phyloP scores from a whole-genome alignment of 2,888 invertebrate species.

The Tachina grossa region DNA sequence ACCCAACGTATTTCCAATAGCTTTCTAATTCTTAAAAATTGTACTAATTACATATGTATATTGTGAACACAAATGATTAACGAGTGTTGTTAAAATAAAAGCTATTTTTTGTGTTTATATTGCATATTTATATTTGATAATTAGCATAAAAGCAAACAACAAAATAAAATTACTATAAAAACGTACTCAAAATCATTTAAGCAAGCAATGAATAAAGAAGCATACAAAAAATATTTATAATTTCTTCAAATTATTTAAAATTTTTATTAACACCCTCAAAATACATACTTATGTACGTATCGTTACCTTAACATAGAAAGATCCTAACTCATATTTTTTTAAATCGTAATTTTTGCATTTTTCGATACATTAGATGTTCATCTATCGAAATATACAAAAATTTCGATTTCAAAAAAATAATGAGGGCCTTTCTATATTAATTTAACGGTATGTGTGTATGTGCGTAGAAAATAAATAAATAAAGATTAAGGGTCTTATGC shows the following conservation, averaged over 20 bases:
- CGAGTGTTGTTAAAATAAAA: constrained; percentile 51
- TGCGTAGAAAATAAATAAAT: background rate
- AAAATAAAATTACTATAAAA: constrained; percentile 28
- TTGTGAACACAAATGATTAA: background rate
- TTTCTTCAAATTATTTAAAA: constrained; percentile 63
- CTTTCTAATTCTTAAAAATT: too few species aligned
- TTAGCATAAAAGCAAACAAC: constrained; percentile 28
- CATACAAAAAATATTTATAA: constrained; percentile 20
- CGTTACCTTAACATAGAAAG: too few species aligned
- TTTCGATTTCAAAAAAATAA: too few species aligned
- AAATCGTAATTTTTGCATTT: too few species aligned
- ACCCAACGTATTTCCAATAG: too few species aligned
- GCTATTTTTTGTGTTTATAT: constrained; percentile 14
- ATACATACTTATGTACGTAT: background rate
- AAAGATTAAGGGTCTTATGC: background rate
- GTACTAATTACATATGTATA: too few species aligned
- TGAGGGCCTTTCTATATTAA: too few species aligned
- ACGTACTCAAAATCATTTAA: constrained; percentile 12
- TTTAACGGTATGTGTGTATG: too few species aligned
- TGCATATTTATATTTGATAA: constrained; percentile 1
- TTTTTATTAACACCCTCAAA: constrained; percentile 62
- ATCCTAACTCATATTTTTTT: too few species aligned
- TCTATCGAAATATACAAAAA: too few species aligned
- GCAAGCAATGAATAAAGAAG: constrained; percentile 12
- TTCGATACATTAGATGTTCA: too few species aligned